Conservation (phyloP, 2,888 invertebrate species). For the Criorhina ranunculi region DNA sequence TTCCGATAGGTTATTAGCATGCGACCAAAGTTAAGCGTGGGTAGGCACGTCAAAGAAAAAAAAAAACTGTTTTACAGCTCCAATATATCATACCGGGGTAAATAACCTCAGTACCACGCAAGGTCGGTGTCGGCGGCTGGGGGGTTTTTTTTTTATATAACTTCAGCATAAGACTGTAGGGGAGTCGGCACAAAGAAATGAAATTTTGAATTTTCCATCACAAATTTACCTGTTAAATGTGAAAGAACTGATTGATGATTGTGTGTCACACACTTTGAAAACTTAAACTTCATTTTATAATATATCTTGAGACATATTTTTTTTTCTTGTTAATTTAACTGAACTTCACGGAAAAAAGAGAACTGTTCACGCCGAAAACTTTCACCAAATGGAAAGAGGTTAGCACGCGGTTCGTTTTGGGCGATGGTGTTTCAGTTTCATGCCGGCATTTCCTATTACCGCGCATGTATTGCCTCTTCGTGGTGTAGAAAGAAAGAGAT, state of each 20-base stretch:
- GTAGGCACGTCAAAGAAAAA: constrained; percentile 7
- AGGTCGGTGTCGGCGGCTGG: constrained; percentile 39
- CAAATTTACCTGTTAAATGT: constrained; percentile 42
- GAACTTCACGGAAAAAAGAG: background rate
- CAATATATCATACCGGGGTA: constrained; percentile 30
- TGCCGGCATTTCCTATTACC: constrained; percentile 60
- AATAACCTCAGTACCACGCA: constrained; percentile 55
- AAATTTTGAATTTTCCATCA: background rate
- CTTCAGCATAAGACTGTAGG: background rate
- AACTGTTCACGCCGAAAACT: constrained; percentile 54
- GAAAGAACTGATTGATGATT: background rate
- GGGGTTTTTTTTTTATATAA: constrained; percentile 23
- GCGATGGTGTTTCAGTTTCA: constrained; percentile 54
- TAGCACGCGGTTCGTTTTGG: constrained; percentile 47
- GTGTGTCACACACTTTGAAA: constrained; percentile 35
- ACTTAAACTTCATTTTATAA: constrained; percentile 7
- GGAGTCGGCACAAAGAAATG: constrained; percentile 1
- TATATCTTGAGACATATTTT: constrained; percentile 21
- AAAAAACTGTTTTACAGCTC: constrained; percentile 8
- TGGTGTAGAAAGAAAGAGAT: constrained; percentile 42
- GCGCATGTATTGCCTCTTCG: constrained; percentile 34
- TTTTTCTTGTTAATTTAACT: constrained; percentile 7
- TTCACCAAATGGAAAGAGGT: constrained; percentile 67
- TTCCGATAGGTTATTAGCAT: constrained; percentile 35
- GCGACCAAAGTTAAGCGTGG: constrained; percentile 17